Conservation (phyloP, 2,797 vertebrate genomes). For the Lutra lutra region DNA sequence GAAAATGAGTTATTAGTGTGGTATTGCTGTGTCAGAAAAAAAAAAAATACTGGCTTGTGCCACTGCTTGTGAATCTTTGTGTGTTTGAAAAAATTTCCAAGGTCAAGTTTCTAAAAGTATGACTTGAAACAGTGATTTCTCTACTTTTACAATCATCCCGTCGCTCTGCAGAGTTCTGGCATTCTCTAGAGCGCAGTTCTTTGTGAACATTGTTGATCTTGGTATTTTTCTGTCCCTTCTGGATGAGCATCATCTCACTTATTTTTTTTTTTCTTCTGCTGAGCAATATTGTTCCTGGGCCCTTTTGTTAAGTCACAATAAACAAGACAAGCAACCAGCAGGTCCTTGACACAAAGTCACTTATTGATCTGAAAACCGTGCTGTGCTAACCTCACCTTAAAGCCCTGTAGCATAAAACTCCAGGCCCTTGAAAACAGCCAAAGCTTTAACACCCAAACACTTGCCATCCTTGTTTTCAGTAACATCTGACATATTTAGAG, state of each 20-base stretch:
- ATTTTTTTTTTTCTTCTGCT: neutral
- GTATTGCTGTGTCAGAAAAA: neutral
- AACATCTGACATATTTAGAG: neutral
- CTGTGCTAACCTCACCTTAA: conserved; percentile 11
- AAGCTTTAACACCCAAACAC: neutral
- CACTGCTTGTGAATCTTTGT: neutral
- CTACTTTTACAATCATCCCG: neutral
- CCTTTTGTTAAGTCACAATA: conserved; percentile 61
- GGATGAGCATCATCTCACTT: neutral
- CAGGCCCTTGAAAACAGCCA: neutral
- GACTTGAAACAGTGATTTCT: neutral
- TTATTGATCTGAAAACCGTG: conserved; percentile 57
- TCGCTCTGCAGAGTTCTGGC: rapidly evolving
- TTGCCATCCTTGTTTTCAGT: neutral
- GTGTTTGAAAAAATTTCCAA: conserved; percentile 44
- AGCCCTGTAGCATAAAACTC: neutral
- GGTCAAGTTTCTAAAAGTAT: neutral
- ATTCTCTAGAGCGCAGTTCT: neutral
- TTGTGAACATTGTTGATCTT: neutral
- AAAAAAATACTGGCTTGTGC: neutral
- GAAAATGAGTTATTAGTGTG: neutral
- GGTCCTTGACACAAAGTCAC: neutral
- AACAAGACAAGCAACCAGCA: neutral
- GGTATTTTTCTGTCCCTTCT: neutral
- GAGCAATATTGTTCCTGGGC: neutral